phyloP scores from a whole-genome alignment of 30 jellyfish, hydroid and myxozoan genomes.

The Turritopsis dohrnii region DNA sequence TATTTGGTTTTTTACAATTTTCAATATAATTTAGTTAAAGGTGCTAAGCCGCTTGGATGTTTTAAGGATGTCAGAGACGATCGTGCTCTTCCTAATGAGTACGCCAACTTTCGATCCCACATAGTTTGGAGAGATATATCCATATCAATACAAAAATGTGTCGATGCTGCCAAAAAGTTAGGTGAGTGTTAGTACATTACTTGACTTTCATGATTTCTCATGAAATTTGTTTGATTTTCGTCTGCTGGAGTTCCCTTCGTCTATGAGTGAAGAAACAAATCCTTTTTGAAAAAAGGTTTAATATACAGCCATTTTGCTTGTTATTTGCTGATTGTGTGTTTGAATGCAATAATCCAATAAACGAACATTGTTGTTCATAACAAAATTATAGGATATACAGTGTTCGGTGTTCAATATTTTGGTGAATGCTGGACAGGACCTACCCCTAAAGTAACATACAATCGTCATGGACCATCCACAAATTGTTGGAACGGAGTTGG shows the following conservation, averaged over 20 bases:
- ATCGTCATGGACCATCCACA: slow-evolving; percentile 55
- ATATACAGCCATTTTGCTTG: too few species aligned
- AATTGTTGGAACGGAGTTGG: slow-evolving; percentile 68
- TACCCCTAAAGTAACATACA: slow-evolving; percentile 37
- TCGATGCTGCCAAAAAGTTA: slow-evolving; percentile 49
- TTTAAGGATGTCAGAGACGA: slow-evolving; percentile 25
- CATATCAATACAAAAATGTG: slow-evolving; percentile 47
- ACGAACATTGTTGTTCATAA: neutral
- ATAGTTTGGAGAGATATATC: slow-evolving; percentile 46
- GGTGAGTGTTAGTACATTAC: slow-evolving; percentile 8
- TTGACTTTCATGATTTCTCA: neutral
- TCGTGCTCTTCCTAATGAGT: slow-evolving; percentile 49
- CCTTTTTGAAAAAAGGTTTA: too few species aligned
- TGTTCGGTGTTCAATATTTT: slow-evolving; percentile 59
- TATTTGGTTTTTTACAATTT: neutral
- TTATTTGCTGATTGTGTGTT: neutral
- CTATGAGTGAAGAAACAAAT: too few species aligned
- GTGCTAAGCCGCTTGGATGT: slow-evolving; percentile 50
- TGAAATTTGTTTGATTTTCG: neutral
- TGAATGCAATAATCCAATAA: neutral
- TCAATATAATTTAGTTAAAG: slow-evolving; percentile 3
- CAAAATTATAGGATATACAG: slow-evolving; percentile 30
- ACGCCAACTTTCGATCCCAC: slow-evolving; percentile 38
- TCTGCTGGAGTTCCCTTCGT: too few species aligned
- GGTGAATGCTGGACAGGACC: slow-evolving; percentile 84